Conservation (phyloP, 2,113 vertebrate species). For the Tichodroma muraria region DNA sequence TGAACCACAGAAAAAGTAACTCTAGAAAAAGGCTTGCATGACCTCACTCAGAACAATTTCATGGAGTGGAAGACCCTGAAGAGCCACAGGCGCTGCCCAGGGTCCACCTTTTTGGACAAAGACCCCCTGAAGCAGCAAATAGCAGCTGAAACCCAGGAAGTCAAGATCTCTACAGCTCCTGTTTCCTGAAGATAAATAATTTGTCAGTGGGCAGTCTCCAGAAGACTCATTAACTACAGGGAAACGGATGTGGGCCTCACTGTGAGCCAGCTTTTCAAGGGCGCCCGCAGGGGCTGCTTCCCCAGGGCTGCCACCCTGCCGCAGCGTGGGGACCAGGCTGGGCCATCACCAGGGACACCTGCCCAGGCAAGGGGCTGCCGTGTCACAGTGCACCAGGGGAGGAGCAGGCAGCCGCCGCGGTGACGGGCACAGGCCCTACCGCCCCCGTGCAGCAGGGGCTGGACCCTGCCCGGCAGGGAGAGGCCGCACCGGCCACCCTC, state of each 20-base stretch:
- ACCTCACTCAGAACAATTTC: neutral
- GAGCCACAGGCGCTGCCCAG: neutral
- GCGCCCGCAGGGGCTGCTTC: neutral
- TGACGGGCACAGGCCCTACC: neutral
- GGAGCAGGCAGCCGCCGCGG: neutral
- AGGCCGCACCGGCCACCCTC: neutral
- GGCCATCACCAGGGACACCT: neutral
- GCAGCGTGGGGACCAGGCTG: accelerated
- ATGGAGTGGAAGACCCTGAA: neutral
- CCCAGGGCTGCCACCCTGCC: neutral
- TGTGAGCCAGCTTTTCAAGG: neutral
- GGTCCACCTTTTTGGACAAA: neutral
- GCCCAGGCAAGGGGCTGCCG: neutral
- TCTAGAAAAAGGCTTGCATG: neutral
- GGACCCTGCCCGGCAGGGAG: neutral
- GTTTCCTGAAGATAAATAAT: neutral
- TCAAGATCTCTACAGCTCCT: neutral
- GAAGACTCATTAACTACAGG: neutral
- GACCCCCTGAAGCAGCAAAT: neutral
- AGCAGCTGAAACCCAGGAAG: neutral
- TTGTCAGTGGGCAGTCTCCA: neutral
- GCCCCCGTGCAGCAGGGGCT: neutral
- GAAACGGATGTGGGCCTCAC: neutral
- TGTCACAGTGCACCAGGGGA: neutral
- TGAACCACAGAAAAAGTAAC: neutral